Conservation (phyloP, 2,888 invertebrate species). For the Periphyllus acericola region DNA sequence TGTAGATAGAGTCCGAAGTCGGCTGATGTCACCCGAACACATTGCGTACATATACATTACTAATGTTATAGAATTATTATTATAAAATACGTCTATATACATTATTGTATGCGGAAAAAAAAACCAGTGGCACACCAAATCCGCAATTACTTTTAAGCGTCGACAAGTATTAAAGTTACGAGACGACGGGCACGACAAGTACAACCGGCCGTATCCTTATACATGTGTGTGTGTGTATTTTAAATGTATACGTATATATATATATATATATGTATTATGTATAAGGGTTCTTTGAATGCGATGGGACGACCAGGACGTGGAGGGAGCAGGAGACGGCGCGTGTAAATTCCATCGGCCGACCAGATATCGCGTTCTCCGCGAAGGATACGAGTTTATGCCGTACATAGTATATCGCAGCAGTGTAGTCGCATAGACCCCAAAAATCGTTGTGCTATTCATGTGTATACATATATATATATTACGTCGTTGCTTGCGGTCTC, state of each 20-base stretch:
- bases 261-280: no score
- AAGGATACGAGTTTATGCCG: not conserved
- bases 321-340: not conserved
- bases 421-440: not conserved
- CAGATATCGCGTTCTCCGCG: not conserved
- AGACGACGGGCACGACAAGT: not conserved
- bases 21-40: no score
- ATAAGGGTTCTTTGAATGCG: no score
- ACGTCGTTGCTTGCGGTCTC: conserved; percentile 8
- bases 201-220: not conserved
- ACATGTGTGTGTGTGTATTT: no score
- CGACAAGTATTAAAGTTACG: conserved; percentile 37
- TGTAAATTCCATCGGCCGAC: not conserved
- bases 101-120: not conserved
- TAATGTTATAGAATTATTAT: no score
- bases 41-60: no score
- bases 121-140: conserved; percentile 23
- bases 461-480: not conserved
- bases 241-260: no score
- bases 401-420: not conserved
- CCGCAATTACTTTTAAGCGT: conserved; percentile 49
- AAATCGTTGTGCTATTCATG: not conserved
- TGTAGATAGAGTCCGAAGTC: no score
- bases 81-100: not conserved
- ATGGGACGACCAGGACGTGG: no score